phyloP scores from a whole-genome alignment of 2,888 invertebrate genomes.

The Lomographa bimaculata region DNA sequence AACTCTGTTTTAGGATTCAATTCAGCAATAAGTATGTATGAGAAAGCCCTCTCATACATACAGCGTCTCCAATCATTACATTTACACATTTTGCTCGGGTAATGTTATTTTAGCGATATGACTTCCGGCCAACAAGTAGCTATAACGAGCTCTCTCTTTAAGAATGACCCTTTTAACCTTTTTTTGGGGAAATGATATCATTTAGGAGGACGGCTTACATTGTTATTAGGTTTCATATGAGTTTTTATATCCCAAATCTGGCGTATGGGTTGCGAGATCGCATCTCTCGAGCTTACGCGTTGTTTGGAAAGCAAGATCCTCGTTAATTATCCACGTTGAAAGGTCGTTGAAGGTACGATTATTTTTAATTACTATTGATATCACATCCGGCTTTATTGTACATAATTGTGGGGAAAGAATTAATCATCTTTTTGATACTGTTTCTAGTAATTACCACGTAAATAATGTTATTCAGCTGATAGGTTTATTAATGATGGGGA shows the following conservation, averaged over 20 bases:
- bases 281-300: conserved; percentile 5
- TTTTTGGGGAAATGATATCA: conserved; percentile 56
- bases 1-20: conserved; percentile 15
- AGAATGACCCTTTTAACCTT: conserved; percentile 56
- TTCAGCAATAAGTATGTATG: conserved; percentile 20
- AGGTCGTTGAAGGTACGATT: no score
- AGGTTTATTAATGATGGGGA: no score
- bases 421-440: no score
- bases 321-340: no score
- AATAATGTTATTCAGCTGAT: no score
- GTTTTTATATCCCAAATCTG: conserved; percentile 39
- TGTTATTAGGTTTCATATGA: conserved; percentile 53
- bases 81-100: conserved; percentile 33
- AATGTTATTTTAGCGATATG: conserved; percentile 47
- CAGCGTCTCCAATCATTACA: conserved; percentile 30
- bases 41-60: conserved; percentile 20
- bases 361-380: no score
- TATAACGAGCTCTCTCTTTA: conserved; percentile 52
- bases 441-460: no score
- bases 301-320: conserved; percentile 8
- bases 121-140: conserved; percentile 47
- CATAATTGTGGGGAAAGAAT: no score
- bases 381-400: no score
- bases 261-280: conserved; percentile 10
- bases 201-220: conserved; percentile 49